Conservation (phyloP, 2,888 invertebrate genomes). For the Mystacides longicornis region DNA sequence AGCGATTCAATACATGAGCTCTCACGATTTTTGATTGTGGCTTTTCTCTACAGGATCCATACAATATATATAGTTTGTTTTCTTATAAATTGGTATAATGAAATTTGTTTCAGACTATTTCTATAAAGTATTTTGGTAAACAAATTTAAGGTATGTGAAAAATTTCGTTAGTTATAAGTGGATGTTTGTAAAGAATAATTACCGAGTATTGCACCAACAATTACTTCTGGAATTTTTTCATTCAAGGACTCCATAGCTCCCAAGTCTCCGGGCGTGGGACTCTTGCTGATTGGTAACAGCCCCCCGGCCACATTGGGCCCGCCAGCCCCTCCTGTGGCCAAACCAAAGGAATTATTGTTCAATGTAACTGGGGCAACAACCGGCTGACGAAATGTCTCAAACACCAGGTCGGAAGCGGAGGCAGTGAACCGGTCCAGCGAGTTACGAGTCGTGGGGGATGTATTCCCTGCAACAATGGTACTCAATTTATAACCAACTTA, state of each 20-base stretch:
- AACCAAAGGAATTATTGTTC: conserved; percentile 84
- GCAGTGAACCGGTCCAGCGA: conserved; percentile 66
- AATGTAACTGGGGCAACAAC: conserved; percentile 58
- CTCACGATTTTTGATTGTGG: too few relatives aligned
- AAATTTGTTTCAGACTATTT: too few relatives aligned
- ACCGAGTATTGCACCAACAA: conserved; percentile 96
- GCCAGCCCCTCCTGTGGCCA: conserved; percentile 57
- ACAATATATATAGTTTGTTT: too few relatives aligned
- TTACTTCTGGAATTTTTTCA: conserved; percentile 91
- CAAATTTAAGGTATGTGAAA: too few relatives aligned
- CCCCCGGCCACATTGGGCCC: conserved; percentile 45
- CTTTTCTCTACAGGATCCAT: too few relatives aligned
- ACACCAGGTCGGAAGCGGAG: conserved; percentile 55
- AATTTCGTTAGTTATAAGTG: too few relatives aligned
- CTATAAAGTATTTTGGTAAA: too few relatives aligned
- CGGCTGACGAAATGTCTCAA: conserved; percentile 58
- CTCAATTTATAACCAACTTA: too few relatives aligned
- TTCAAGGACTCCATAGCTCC: conserved; percentile 78
- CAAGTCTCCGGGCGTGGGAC: conserved; percentile 72
- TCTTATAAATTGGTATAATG: too few relatives aligned
- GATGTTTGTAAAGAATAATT: too few relatives aligned
- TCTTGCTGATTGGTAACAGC: conserved; percentile 71
- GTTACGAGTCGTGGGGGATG: conserved; percentile 59
- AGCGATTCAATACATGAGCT: too few relatives aligned
- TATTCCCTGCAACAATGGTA: conserved; percentile 44